These are phyloP conservation scores for Microctenopoma stevenorrisi DNA, from an alignment of 2,797 vertebrate genomes.

Conservation along the genomic window DNA sequence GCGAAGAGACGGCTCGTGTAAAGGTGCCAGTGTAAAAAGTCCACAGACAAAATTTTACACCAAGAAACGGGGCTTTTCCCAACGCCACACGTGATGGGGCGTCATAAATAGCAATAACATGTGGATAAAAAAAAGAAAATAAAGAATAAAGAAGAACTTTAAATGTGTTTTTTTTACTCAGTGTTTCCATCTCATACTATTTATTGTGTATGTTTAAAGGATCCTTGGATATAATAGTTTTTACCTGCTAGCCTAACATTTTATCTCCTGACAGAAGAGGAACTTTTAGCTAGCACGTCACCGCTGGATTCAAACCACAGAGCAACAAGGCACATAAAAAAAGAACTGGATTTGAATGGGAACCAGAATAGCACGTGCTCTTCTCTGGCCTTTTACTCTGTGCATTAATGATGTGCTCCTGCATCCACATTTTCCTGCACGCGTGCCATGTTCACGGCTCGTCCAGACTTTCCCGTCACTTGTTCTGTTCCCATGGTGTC, in stretches of 20 bases:
- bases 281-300: conserved; percentile 8
- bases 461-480: conserved; percentile 19
- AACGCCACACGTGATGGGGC: conserved; percentile 45
- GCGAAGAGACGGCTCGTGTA: background rate
- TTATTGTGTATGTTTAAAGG: background rate
- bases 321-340: conserved; percentile 9
- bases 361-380: conserved; percentile 14
- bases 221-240: too few relatives aligned
- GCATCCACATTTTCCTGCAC: background rate
- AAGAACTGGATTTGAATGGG: conserved; percentile 1
- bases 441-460: conserved; percentile 4
- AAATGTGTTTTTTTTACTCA: conserved; percentile 14
- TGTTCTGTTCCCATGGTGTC: background rate
- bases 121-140: conserved; percentile 61
- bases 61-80: conserved; percentile 59
- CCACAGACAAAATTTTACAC: conserved; percentile 15
- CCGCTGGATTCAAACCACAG: background rate
- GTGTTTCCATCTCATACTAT: background rate
- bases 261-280: conserved; percentile 3
- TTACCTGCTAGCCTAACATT: conserved; percentile 9
- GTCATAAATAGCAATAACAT: conserved; percentile 62
- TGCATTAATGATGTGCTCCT: conserved; percentile 23
- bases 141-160: conserved; percentile 36
- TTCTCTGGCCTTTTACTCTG: conserved; percentile 23
- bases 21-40: conserved; percentile 36